Base-by-base conservation (phyloP, 1,140 invertebrate genomes). In the Phymorhynchus buccinoides region DNA sequence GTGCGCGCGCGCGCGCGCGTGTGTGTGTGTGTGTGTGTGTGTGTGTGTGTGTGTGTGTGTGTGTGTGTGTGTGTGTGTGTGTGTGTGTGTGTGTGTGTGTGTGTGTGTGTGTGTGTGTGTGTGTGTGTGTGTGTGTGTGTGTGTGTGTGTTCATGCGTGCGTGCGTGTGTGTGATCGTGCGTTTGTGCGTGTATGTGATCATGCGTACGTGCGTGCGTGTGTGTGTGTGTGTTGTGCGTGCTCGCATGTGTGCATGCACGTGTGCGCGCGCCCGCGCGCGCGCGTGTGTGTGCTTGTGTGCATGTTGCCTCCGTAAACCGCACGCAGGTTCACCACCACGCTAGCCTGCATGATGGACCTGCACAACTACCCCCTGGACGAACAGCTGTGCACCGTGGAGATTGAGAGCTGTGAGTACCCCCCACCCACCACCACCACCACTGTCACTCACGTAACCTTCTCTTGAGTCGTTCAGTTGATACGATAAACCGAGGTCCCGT, bases 261-360 rank as follows among this genome's bases (percentile, higher is more conserved):
- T 62, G 56, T 62, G 6, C n/a, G 56, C n/a, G 56, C n/a, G 56
- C n/a, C 18, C n/a, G 56, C n/a, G 56, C n/a, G 56, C n/a, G 56
- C n/a, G 56, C n/a, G 56, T 62, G 56, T 62, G 56, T 62, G 56
- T 62, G 56, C 30, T 16, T 75, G 35, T 75, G 73, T 75, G 22
- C n/a, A n/a, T n/a, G n/a, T n/a, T n/a, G n/a, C n/a, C n/a, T n/a
- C n/a, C n/a, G n/a, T n/a, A n/a, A n/a, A n/a, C n/a, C n/a, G 18
- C 32, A 41, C 37, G 73, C 88, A 94, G 94, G 87, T 99, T 99
- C 93, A 99, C 98, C 1, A 98, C 98, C 22, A 99, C 98, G 0
- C 94, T 99, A 77, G 98, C 98, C 79, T 99, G 98, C 94, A 98
- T 99, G 97, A 99, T 99, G 98, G 98, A 99, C 94, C 95, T 99